These are phyloP conservation scores for Rhynchopsitta pachyrhyncha DNA, from an alignment of 2,113 vertebrate species.

Conservation along the genomic window DNA sequence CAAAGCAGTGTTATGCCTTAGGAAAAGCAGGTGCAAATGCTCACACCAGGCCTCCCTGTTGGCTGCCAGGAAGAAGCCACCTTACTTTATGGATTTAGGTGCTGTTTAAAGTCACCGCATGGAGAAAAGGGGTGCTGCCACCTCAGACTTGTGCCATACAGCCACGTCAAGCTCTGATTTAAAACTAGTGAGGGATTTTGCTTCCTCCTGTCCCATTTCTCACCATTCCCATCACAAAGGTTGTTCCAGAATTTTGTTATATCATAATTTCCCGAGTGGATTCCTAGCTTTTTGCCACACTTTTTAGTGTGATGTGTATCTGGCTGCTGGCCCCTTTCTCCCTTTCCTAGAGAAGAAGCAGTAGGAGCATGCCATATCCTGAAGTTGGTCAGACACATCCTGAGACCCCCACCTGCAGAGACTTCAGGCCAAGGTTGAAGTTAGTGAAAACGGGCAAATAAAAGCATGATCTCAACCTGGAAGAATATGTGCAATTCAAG, in stretches of 20 bases:
- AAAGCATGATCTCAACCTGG: background rate
- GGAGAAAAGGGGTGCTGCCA: background rate
- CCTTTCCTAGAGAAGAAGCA: background rate
- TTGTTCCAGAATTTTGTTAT: background rate
- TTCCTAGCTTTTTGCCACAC: background rate
- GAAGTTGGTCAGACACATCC: background rate
- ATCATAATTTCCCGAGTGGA: background rate
- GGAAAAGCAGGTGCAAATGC: background rate
- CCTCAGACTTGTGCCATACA: background rate
- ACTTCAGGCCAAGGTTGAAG: background rate
- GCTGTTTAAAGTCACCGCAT: background rate
- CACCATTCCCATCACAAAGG: background rate
- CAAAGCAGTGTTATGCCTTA: background rate
- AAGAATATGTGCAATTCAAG: background rate
- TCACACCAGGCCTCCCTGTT: background rate
- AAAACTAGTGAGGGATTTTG: background rate
- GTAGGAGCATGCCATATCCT: background rate
- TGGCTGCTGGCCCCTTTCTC: background rate
- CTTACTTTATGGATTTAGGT: background rate
- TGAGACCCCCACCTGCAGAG: background rate
- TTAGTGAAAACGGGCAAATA: background rate
- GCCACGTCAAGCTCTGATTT: background rate
- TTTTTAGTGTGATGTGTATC: background rate
- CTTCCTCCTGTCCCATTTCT: background rate
- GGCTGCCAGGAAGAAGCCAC: background rate